Evolutionary conservation across 2,888 invertebrate species (phyloP), one percentile per base, ranked within the genome.

Genomic region (Clepsis dumicolana): DNA sequence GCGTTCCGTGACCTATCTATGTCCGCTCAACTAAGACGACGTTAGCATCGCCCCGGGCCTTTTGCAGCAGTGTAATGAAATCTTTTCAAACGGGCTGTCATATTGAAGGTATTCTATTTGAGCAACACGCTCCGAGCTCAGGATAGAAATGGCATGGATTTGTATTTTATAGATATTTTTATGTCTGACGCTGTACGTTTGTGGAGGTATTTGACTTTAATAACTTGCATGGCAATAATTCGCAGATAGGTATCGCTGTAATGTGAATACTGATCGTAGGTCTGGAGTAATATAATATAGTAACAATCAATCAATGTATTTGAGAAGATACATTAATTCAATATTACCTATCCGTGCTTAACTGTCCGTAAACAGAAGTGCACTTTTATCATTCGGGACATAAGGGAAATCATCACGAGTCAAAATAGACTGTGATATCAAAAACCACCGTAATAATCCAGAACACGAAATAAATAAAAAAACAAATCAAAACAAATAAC

Each of bases 61-160:
- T 52, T 71, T 64, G 70, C 67, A 59, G 77, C 79, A 76, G 74
- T 81, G 79, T 72, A 80, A 76, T 72, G 72, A 73, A 77, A 79
- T 74, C 72, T 70, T 74, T 75, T 68, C 66, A 75, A 77, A 65
- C 60, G 70, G 59, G 48, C 64, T 73, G 64, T 72, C 71, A 72
- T 48, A 57, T 50, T 61, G 60, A 35, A 70, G 65, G 64, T 62
- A 74, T 77, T 78, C 72, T 76, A 77, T 77, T 71, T 76, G 71
- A 75, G 52, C 71, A 60, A 60, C 67, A 60, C 69, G 57, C 63
- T 57, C 66, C 59, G 65, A 65, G 62, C 68, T 65, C 60, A 69
- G 73, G 70, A 67, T 63, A 70, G 70, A 67, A 73, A 70, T 71
- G 65, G 69, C 70, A 66, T 59, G 70, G 70, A 68, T 71, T 73